phyloP scores from a whole-genome alignment of 2,113 vertebrate genomes.

The Eleginops maclovinus region DNA sequence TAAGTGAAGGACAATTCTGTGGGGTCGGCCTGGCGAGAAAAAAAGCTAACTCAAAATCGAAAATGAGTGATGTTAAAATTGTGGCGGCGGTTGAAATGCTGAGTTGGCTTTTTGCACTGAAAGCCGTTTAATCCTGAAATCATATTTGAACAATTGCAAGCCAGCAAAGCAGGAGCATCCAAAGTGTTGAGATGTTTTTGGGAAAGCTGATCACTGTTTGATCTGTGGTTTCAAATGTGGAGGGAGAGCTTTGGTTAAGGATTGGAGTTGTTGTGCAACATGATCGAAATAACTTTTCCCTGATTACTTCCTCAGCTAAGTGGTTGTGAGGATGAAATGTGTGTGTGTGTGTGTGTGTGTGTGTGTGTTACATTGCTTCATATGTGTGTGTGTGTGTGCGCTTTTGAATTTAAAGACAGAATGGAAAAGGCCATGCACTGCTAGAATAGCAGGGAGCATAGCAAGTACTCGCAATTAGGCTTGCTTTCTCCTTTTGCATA shows the following conservation, averaged over 20 bases:
- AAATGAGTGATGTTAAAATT: conserved; percentile 10
- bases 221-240: conserved; percentile 50
- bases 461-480: conserved; percentile 42
- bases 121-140: conserved; percentile 41
- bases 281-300: conserved; percentile 24
- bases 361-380: conserved; percentile 36
- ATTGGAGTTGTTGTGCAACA: conserved; percentile 53
- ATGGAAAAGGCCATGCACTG: conserved; percentile 63
- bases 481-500: conserved; percentile 24
- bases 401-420: conserved; percentile 32
- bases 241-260: conserved; percentile 39
- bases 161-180: conserved; percentile 25
- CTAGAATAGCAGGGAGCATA: conserved; percentile 19
- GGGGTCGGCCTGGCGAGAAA: conserved; percentile 10
- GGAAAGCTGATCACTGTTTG: conserved; percentile 49
- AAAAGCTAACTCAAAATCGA: neutral
- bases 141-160: conserved; percentile 29
- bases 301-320: conserved; percentile 35
- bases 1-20: conserved; percentile 14
- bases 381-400: conserved; percentile 14
- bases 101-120: conserved; percentile 42
- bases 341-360: conserved; percentile 28
- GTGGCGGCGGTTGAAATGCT: conserved; percentile 22
- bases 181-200: conserved; percentile 56
- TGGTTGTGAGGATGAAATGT: conserved; percentile 37